phyloP scores from a whole-genome alignment of 2,113 vertebrate species.

The Malurus alboscapulatus region DNA sequence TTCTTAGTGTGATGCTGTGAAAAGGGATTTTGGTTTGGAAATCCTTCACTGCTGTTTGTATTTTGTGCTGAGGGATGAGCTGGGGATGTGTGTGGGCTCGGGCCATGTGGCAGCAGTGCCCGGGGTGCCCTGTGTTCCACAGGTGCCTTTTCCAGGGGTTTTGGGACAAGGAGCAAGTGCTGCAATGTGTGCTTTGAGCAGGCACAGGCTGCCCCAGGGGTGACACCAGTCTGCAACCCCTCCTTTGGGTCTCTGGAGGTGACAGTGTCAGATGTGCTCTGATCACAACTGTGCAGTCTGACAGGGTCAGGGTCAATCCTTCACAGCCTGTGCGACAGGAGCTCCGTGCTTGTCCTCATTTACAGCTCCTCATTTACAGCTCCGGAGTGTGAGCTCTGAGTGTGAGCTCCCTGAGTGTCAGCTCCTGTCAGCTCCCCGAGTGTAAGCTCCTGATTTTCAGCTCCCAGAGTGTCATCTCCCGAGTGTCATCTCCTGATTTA shows the following conservation, averaged over 20 bases:
- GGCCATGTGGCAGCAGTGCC: rapidly evolving
- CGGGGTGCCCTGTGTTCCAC: rapidly evolving
- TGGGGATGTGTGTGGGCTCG: rapidly evolving
- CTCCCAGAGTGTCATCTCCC: background rate
- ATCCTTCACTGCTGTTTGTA: background rate
- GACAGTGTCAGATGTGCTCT: rapidly evolving
- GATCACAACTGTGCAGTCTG: rapidly evolving
- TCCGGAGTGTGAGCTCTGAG: background rate
- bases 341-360: rapidly evolving
- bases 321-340: background rate
- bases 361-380: too few relatives aligned
- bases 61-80: rapidly evolving
- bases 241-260: background rate
- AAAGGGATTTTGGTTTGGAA: background rate
- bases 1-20: background rate
- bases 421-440: background rate
- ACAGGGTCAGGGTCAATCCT: background rate
- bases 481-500: background rate
- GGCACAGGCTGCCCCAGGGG: background rate
- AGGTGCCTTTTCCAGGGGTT: too few relatives aligned
- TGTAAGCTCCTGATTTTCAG: background rate
- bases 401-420: background rate
- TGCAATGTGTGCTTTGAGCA: rapidly evolving
- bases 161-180: background rate
- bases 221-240: rapidly evolving